Conservation (phyloP, 2,888 invertebrate genomes). For the Empis stercorea region DNA sequence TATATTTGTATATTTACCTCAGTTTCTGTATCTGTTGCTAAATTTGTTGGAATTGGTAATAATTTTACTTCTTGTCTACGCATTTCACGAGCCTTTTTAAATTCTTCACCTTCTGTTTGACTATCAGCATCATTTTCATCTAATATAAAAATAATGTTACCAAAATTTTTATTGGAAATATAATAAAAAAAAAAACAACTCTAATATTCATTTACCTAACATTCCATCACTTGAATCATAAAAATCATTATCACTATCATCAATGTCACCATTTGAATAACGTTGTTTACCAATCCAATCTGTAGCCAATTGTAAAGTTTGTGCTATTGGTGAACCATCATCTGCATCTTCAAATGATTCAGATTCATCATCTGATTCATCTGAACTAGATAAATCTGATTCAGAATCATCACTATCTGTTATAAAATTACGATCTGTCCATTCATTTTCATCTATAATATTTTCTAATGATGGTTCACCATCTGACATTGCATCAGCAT, state of each 20-base stretch:
- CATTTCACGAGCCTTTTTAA: constrained; percentile 48
- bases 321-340: constrained; percentile 42
- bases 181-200: not conserved
- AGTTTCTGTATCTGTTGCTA: constrained; percentile 55
- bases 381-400: constrained; percentile 37
- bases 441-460: constrained; percentile 90
- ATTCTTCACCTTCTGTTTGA: constrained; percentile 61
- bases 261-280: constrained; percentile 36
- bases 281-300: constrained; percentile 50
- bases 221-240: constrained; percentile 37
- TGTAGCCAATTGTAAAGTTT: constrained; percentile 54
- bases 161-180: too few species aligned
- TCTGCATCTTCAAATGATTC: constrained; percentile 57
- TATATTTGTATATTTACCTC: constrained; percentile 46
- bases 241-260: constrained; percentile 32
- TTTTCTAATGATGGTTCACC: constrained; percentile 46
- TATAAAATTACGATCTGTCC: constrained; percentile 87
- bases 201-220: constrained; percentile 21
- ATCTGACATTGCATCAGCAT: constrained; percentile 51
- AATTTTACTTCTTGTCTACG: constrained; percentile 55
- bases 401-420: constrained; percentile 66
- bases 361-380: constrained; percentile 47
- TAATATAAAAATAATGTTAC: too few species aligned
- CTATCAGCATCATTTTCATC: constrained; percentile 52
- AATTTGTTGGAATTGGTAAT: constrained; percentile 45